A percentile compares a stretch with the other conserved stretches of the same genome.
Conservation (phyloP, 2,113 vertebrate genomes). For the Puntigrus tetrazona region DNA sequence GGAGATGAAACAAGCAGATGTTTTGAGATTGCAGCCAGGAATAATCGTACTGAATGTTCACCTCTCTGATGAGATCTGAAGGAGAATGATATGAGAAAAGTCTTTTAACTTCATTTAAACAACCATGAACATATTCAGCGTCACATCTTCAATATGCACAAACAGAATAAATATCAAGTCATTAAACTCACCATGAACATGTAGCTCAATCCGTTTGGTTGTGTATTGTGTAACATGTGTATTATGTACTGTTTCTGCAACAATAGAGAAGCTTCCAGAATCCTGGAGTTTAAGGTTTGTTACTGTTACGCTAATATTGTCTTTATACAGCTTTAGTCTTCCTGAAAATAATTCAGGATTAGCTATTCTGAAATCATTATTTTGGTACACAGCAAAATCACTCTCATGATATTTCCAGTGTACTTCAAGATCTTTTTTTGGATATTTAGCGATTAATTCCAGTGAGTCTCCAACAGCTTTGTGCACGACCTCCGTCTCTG, state of each 20-base stretch:
- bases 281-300: slow-evolving; percentile 45
- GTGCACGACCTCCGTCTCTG: neutral
- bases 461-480: slow-evolving; percentile 59
- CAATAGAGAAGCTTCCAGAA: slow-evolving; percentile 38
- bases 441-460: slow-evolving; percentile 30
- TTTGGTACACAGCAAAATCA: fast-evolving
- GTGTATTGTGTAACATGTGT: fast-evolving
- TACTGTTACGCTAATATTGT: slow-evolving; percentile 53
- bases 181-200: slow-evolving; percentile 59
- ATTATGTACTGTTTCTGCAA: fast-evolving
- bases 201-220: slow-evolving; percentile 2
- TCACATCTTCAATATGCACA: neutral
- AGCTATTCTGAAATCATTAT: fast-evolving
- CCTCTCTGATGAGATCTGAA: slow-evolving; percentile 45
- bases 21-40: fast-evolving
- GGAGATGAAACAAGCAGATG: slow-evolving; percentile 48
- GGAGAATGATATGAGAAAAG: neutral
- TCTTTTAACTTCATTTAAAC: neutral
- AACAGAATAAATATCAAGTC: neutral
- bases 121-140: neutral
- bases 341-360: fast-evolving
- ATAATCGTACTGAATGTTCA: neutral
- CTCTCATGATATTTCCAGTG: fast-evolving
- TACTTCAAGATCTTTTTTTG: fast-evolving
- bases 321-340: neutral